Conservation (phyloP, 2,113 vertebrate genomes). For the Elgaria multicarinata region DNA sequence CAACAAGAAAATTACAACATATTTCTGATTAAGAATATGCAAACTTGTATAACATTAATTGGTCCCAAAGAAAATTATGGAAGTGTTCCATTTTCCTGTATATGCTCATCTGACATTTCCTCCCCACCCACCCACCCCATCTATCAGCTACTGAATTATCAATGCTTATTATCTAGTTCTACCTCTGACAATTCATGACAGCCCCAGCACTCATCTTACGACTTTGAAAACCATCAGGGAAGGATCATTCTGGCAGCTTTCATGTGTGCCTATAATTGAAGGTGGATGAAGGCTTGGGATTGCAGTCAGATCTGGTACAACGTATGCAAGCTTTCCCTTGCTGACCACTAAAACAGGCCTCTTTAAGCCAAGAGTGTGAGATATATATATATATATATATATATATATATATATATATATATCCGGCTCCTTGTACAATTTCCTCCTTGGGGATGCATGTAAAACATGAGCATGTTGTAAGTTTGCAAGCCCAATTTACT, state of each 20-base stretch:
- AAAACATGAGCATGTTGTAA: slow-evolving; percentile 22
- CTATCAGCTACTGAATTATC: slow-evolving; percentile 70
- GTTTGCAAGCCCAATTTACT: not conserved
- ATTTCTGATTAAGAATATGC: slow-evolving; percentile 54
- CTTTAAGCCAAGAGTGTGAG: not conserved
- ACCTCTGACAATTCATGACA: slow-evolving; percentile 57
- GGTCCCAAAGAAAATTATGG: slow-evolving; percentile 75
- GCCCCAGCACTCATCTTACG: slow-evolving; percentile 43
- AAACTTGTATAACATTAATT: slow-evolving; percentile 70
- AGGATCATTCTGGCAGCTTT: slow-evolving; percentile 28
- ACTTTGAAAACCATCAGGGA: slow-evolving; percentile 42
- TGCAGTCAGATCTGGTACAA: not conserved
- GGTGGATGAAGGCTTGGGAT: not conserved
- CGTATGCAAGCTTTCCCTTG: not conserved
- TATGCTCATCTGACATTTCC: slow-evolving; percentile 50
- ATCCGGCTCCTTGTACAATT: not conserved
- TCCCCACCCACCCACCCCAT: slow-evolving; percentile 31
- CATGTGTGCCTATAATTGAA: slow-evolving; percentile 43
- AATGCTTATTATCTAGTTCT: slow-evolving; percentile 53
- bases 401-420: not conserved
- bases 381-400: not conserved
- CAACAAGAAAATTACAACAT: slow-evolving; percentile 35
- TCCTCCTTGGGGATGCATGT: slow-evolving; percentile 19
- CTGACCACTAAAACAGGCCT: not conserved
- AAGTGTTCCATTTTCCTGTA: slow-evolving; percentile 54